These are phyloP conservation scores for Timandra comae DNA, from an alignment of 2,888 invertebrate species.

Conservation along the genomic window DNA sequence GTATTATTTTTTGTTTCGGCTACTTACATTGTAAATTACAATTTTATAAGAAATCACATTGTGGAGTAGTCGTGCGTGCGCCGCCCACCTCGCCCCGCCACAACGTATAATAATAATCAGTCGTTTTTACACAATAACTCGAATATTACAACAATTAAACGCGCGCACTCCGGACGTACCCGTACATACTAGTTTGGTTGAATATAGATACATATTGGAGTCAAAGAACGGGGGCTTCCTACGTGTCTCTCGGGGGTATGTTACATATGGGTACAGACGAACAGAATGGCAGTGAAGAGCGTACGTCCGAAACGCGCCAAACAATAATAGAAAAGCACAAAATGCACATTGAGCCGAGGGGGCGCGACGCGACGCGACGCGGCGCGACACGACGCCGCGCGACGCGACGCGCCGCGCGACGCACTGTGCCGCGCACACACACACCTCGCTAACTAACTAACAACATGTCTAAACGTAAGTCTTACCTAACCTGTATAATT, in stretches of 20 bases:
- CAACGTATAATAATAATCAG: conserved; percentile 62
- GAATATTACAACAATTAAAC: too few relatives aligned
- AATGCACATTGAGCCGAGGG: conserved; percentile 12
- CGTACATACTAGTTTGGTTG: too few relatives aligned
- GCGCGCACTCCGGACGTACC: too few relatives aligned
- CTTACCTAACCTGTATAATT: conserved; percentile 70
- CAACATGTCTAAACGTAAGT: conserved; percentile 59
- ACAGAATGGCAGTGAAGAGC: too few relatives aligned
- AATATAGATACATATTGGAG: too few relatives aligned
- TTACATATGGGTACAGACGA: too few relatives aligned
- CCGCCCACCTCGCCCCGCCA: conserved; percentile 39
- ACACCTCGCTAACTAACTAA: conserved; percentile 30
- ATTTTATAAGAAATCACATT: conserved; percentile 75
- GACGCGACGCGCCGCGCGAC: conserved; percentile 14
- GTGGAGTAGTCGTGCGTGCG: conserved; percentile 41
- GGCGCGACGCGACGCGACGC: conserved; percentile 13
- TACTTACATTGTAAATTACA: conserved; percentile 70
- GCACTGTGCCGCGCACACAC: background rate
- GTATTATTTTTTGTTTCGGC: conserved; percentile 70
- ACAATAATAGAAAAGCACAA: conserved; percentile 1
- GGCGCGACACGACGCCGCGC: conserved; percentile 9
- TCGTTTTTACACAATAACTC: conserved; percentile 53
- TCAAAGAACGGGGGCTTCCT: too few relatives aligned
- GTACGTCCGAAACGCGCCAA: too few relatives aligned
- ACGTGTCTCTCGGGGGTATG: too few relatives aligned